Percentiles rank a stretch among this genome's conserved stretches.
Conservation (phyloP, 2,113 vertebrate genomes). For the Amphiprion percula region DNA sequence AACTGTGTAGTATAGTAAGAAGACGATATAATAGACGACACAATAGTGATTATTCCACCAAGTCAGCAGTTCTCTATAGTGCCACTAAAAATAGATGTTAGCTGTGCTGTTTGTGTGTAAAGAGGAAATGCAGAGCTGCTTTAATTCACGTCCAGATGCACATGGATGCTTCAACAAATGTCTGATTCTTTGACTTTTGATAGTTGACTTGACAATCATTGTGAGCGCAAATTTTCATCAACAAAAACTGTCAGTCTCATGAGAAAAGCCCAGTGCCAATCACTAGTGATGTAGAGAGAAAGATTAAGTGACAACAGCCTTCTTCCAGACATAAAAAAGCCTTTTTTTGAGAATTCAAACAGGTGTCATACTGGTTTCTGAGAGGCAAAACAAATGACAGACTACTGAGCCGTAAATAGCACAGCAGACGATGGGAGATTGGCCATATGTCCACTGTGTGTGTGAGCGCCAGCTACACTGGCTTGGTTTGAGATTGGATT, state of each 20-base stretch:
- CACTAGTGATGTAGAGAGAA: constrained; percentile 57
- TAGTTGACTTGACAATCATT: constrained; percentile 52
- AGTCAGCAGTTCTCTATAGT: constrained; percentile 13
- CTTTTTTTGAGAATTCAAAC: constrained; percentile 84
- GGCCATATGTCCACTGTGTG: constrained; percentile 81
- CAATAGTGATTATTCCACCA: constrained; percentile 19
- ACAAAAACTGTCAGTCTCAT: constrained; percentile 51
- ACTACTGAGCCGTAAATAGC: constrained; percentile 82
- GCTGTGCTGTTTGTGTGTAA: constrained; percentile 15
- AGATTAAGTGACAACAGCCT: constrained; percentile 69
- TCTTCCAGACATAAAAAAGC: constrained; percentile 68
- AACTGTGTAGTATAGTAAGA: background rate
- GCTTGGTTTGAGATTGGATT: constrained; percentile 71
- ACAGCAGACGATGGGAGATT: constrained; percentile 80
- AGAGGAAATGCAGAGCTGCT: constrained; percentile 30
- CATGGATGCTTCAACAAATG: constrained; percentile 44
- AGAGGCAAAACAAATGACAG: constrained; percentile 76
- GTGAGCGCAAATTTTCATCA: constrained; percentile 43
- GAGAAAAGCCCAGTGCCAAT: constrained; percentile 48
- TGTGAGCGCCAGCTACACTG: constrained; percentile 68
- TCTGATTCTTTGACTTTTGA: constrained; percentile 50
- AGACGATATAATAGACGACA: constrained; percentile 29
- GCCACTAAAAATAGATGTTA: constrained; percentile 5
- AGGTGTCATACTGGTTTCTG: constrained; percentile 81
- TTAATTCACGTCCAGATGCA: constrained; percentile 48